Evolutionary conservation across 2,113 vertebrate genomes (phyloP), one percentile per base, ranked within the genome.

Genomic region (Cisticola juncidis): DNA sequence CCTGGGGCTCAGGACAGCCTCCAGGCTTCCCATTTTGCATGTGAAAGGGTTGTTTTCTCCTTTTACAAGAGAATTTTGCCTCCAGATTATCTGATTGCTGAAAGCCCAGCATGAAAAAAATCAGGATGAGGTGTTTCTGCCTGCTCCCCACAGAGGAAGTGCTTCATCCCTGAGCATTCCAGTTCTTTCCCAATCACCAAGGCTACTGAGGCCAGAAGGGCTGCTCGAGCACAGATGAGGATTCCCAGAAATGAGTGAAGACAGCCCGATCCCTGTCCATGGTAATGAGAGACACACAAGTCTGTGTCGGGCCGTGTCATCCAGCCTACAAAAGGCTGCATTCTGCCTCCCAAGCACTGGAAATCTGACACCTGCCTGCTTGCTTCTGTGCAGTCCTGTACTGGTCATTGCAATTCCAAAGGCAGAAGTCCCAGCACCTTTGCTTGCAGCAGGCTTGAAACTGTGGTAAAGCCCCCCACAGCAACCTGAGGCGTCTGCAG

Each of bases 391-490:
- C 5, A 3, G 28, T 48, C 47, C 48, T 1, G 1, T 12, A 18
- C 20, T 2, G 1, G 22, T 58, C 7, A 7, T 35, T 81, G 54
- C 57, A 36, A 48, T 83, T 36, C 78, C 50, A 60, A 60, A 51
- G 53, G 53, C 6, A 14, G 29, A 13, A 15, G 69, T 60, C 38
- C 64, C 40, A 42, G 33, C 40, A 36, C 12, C 9, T 3, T 62
- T 25, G 21, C 22, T 28, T 53, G 44, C 72, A 54, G 40, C 2
- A 15, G 40, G 25, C 48, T 68, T 1, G 0, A 66, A 70, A 44
- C 2, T 7, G 16, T 38, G 14, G 29, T 1, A 0, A 38, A 70
- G 33, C 26, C 35, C 19, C 2, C 1, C 0, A 1, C 0, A 2
- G 31, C 42, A 65, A 24, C 14, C 36, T 44, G 24, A 62, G 35